Conservation (phyloP, 2,113 vertebrate genomes). For the Amphiprion percula region DNA sequence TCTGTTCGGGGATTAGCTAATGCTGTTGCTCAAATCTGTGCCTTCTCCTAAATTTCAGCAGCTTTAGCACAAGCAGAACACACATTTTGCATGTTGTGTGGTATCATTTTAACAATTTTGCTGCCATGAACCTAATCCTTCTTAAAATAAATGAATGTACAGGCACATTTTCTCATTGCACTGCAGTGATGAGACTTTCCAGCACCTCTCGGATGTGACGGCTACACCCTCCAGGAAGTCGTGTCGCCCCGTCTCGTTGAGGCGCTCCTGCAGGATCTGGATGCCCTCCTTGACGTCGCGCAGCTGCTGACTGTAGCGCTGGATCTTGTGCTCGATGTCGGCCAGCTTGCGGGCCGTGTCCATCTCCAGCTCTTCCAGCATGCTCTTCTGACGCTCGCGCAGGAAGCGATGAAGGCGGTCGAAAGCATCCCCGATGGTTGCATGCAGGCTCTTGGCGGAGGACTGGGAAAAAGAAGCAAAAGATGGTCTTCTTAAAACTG, state of each 20-base stretch:
- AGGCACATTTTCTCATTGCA: slow-evolving; percentile 20
- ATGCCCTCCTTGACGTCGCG: slow-evolving; percentile 95
- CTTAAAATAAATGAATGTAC: slow-evolving; percentile 7
- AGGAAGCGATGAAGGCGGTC: slow-evolving; percentile 95
- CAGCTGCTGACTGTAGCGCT: slow-evolving; percentile 97
- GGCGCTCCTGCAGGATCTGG: slow-evolving; percentile 96
- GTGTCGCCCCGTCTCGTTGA: slow-evolving; percentile 90
- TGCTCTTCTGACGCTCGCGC: slow-evolving; percentile 96
- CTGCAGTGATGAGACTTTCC: background rate
- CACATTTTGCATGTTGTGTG: slow-evolving; percentile 5
- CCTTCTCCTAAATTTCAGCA: slow-evolving; percentile 50
- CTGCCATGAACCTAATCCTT: background rate
- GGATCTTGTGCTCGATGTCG: slow-evolving; percentile 98
- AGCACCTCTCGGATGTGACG: slow-evolving; percentile 91
- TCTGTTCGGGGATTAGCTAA: slow-evolving; percentile 70
- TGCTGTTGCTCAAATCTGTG: slow-evolving; percentile 61
- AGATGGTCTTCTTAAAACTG: background rate
- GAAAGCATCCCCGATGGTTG: slow-evolving; percentile 93
- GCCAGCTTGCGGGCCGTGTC: slow-evolving; percentile 93
- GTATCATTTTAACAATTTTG: background rate
- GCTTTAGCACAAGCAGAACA: background rate
- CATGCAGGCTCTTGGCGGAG: slow-evolving; percentile 94
- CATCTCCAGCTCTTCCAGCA: slow-evolving; percentile 97
- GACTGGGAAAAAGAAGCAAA: slow-evolving; percentile 82
- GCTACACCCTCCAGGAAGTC: slow-evolving; percentile 93